phyloP scores from a whole-genome alignment of 2,888 invertebrate genomes.

The Graphium colonna region DNA sequence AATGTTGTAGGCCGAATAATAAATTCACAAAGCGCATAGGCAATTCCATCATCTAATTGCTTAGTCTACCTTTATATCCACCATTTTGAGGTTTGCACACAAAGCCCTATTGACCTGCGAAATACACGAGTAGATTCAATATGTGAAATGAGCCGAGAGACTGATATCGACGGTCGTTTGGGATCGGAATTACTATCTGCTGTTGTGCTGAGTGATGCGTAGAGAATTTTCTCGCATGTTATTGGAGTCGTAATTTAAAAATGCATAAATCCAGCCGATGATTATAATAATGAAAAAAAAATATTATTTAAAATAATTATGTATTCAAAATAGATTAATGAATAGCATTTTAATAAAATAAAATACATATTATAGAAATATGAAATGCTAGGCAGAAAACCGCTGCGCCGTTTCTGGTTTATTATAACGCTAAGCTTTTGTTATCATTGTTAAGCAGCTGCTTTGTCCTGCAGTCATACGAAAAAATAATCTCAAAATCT shows the following conservation, averaged over 20 bases:
- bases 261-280: too few species aligned
- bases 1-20: neutral
- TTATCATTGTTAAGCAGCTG: slow-evolving; percentile 20
- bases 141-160: slow-evolving; percentile 26
- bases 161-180: slow-evolving; percentile 13
- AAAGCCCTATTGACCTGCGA: slow-evolving; percentile 27
- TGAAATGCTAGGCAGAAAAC: slow-evolving; percentile 4
- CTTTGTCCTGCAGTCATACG: slow-evolving; percentile 22
- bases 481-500: slow-evolving; percentile 24
- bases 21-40: slow-evolving; percentile 10
- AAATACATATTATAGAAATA: neutral
- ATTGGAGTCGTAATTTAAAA: too few species aligned
- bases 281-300: neutral
- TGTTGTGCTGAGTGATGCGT: neutral
- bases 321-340: too few species aligned
- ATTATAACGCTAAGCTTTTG: slow-evolving; percentile 19
- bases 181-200: slow-evolving; percentile 12
- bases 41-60: slow-evolving; percentile 65
- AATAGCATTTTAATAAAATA: neutral
- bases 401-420: slow-evolving; percentile 9
- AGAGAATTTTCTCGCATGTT: neutral
- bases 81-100: slow-evolving; percentile 53
- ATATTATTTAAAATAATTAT: neutral
- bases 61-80: slow-evolving; percentile 55
- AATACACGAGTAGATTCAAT: slow-evolving; percentile 29